These are phyloP conservation scores for Papilio glaucus DNA, from an alignment of 1,140 invertebrate species.

Conservation along the genomic window DNA sequence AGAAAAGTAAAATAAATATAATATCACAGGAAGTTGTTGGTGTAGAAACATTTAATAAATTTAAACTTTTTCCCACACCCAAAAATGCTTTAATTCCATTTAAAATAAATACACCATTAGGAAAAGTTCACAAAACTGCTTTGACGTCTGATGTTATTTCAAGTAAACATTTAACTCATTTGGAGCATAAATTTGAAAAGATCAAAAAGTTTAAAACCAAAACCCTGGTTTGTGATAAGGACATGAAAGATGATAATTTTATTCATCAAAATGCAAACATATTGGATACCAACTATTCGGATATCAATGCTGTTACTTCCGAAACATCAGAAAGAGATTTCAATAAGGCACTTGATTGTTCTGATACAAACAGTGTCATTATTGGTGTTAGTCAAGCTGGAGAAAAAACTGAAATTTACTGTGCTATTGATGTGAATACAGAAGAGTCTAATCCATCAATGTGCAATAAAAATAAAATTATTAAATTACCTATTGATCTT, in stretches of 20 bases:
- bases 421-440: background rate
- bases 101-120: slow-evolving; percentile 45
- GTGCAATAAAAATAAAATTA: background rate
- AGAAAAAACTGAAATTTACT: background rate
- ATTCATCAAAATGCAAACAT: background rate
- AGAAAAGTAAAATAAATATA: slow-evolving; percentile 48
- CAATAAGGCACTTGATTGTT: background rate
- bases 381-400: background rate
- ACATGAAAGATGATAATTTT: background rate
- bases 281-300: background rate
- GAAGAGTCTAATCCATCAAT: background rate
- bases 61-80: slow-evolving; percentile 43
- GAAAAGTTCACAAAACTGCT: slow-evolving; percentile 36
- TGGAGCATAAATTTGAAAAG: background rate
- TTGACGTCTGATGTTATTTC: background rate
- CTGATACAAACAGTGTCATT: background rate
- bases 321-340: background rate
- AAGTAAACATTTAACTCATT: background rate
- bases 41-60: slow-evolving; percentile 44
- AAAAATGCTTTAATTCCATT: slow-evolving; percentile 44
- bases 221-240: background rate
- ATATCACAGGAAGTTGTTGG: slow-evolving; percentile 51
- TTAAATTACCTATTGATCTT: background rate
- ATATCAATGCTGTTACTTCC: background rate
- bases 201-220: slow-evolving; percentile 2